Evolutionary conservation across 30 jellyfish, hydroid and myxozoan species (phyloP).

Genomic region (Nemopilema nomurai): DNA sequence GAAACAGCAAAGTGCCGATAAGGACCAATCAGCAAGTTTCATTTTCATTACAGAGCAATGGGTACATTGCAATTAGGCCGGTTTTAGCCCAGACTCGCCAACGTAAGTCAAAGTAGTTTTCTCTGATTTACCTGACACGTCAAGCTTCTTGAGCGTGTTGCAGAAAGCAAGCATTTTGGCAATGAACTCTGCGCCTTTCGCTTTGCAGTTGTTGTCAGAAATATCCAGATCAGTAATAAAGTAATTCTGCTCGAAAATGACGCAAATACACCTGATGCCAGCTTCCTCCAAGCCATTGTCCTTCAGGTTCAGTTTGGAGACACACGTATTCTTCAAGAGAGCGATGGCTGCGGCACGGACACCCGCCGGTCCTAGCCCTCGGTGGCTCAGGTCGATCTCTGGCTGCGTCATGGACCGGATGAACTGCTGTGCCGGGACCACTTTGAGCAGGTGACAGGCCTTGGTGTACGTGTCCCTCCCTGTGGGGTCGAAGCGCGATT

Average conservation of each 20-base stretch:
- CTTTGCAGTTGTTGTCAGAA: conserved; percentile 21
- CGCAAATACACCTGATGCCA: conserved; percentile 21
- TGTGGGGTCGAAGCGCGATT: conserved; percentile 19
- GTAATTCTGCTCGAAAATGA: conserved; percentile 45
- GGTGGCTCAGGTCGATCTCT: conserved; percentile 36
- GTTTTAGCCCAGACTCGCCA: no score
- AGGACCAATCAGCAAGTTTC: no score
- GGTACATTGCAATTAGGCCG: no score
- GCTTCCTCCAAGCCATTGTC: conserved; percentile 44
- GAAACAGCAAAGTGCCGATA: no score
- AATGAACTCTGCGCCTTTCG: conserved; percentile 38
- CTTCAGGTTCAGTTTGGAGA: conserved; percentile 24
- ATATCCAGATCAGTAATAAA: conserved; percentile 30
- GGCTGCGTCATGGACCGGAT: conserved; percentile 20
- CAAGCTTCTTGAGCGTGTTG: conserved; percentile 35
- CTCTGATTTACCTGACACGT: conserved; percentile 15
- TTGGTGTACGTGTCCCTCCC: conserved; percentile 38
- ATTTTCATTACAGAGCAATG: no score
- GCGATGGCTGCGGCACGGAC: conserved; percentile 49
- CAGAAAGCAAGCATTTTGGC: conserved; percentile 21
- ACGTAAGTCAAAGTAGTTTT: not conserved
- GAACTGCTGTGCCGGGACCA: conserved; percentile 38
- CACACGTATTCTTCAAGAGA: conserved; percentile 35
- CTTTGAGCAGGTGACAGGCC: conserved; percentile 37
- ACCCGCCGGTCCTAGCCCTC: conserved; percentile 42